Evolutionary conservation across 1,140 invertebrate species (phyloP), one percentile per base, ranked within the genome.

Genomic region (Nixonia krombeini): DNA sequence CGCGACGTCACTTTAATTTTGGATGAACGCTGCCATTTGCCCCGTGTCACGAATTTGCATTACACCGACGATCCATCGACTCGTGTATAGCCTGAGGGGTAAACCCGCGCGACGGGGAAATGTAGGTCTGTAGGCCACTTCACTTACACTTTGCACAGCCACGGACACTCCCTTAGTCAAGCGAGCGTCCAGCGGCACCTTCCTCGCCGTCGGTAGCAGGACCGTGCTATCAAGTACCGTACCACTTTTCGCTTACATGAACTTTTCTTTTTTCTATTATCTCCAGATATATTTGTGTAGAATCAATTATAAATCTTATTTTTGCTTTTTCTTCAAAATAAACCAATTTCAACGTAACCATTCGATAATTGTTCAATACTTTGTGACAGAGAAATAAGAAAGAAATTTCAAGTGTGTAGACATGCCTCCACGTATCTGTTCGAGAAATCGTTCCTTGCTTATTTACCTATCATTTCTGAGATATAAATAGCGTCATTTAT

Each of bases 91-190:
- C 59, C 62, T 62, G 51, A 50, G 56, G 80, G 78, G 78, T 87
- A 87, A 87, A 87, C 85, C 85, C 78, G 81, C 85, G 86, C 85
- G 85, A 84, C 85, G 81, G 81, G 82, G 78, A 88, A 89, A 89
- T 89, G 87, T 89, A 89, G 88, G 88, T 90, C 88, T 89, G 85
- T 89, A 89, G 88, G 88, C 87, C 88, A 89, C 87, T 88, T 87
- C 85, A 88, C 87, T 89, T 88, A 87, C 87, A 88, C 87, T 87
- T 88, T 87, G 84, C 86, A 87, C 86, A 71, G 74, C 78, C 58
- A 58, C 76, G 70, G 78, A 70, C 80, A 81, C 80, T 82, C 79
- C 76, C 79, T 78, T 75, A 84, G 82, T 85, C 81, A 84, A 83
- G 79, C 82, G 81, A 83, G 81, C 76, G 77, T 80, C 75, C 74